A percentile compares a stretch with the other conserved stretches of the same genome.
These are phyloP conservation scores for Tricholaema leucomelas DNA, from an alignment of 2,113 vertebrate genomes.

Conservation along the genomic window DNA sequence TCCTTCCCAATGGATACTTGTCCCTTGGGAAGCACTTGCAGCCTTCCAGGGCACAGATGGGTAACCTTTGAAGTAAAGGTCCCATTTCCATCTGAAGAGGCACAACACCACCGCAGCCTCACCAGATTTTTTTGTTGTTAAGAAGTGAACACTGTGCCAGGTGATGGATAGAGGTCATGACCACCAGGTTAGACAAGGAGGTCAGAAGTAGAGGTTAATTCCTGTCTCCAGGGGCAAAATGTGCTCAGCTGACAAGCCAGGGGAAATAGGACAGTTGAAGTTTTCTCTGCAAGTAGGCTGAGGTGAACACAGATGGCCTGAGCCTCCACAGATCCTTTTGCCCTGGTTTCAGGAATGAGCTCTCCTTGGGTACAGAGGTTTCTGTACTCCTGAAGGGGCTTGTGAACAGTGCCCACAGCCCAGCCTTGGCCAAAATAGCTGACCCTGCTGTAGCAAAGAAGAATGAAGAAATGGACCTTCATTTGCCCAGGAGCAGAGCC, in stretches of 20 bases:
- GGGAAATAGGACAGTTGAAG: background rate
- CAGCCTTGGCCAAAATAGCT: background rate
- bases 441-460: background rate
- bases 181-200: background rate
- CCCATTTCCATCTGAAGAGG: background rate
- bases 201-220: background rate
- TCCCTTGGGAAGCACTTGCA: constrained; percentile 32
- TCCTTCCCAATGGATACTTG: background rate
- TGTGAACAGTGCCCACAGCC: background rate
- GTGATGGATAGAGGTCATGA: background rate
- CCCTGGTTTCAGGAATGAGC: background rate
- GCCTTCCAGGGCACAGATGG: background rate
- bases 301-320: background rate
- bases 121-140: background rate
- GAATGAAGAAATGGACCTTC: background rate
- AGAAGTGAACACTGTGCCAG: background rate
- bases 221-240: background rate
- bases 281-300: accelerated
- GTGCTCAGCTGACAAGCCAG: background rate
- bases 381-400: background rate
- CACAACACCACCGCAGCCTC: accelerated
- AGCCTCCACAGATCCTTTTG: background rate
- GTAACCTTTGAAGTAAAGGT: constrained; percentile 36
- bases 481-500: background rate
- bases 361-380: background rate